Percentiles rank a stretch among this genome's conserved stretches.
Evolutionary conservation across 2,888 invertebrate species (phyloP).

Genomic region (Gryllus longicercus): DNA sequence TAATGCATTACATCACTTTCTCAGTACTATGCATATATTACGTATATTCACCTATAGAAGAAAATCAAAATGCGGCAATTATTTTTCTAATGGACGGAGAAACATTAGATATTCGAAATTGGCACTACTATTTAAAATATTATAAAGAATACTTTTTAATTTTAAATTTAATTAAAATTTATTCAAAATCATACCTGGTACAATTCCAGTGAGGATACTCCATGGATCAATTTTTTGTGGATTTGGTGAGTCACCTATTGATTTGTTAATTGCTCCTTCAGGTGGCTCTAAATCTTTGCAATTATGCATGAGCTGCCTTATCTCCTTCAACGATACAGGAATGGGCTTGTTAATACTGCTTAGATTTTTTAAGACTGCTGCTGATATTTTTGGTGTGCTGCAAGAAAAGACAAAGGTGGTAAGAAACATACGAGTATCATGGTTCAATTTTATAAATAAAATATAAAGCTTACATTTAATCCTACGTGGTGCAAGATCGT

Average conservation of each 20-base stretch:
- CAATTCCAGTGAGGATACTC: conserved; percentile 71
- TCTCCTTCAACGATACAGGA: conserved; percentile 66
- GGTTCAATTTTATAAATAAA: too few species aligned
- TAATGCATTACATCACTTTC: too few species aligned
- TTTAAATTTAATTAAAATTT: not conserved
- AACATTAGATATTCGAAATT: too few species aligned
- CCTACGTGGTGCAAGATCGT: too few species aligned
- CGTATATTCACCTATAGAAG: too few species aligned
- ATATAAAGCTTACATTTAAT: too few species aligned
- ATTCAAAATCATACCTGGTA: conserved; percentile 61
- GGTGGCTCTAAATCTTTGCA: conserved; percentile 62
- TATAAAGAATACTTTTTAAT: not conserved
- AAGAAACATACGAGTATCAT: too few species aligned
- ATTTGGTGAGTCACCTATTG: not conserved
- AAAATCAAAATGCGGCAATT: too few species aligned
- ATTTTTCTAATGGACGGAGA: too few species aligned
- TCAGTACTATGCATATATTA: too few species aligned
- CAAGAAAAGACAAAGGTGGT: not conserved
- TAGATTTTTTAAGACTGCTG: conserved; percentile 61
- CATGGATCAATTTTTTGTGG: conserved; percentile 29
- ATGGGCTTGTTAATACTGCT: conserved; percentile 61
- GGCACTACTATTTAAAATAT: not conserved
- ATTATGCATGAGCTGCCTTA: conserved; percentile 75
- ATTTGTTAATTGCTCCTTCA: not conserved
- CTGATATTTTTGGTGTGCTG: conserved; percentile 69